Evolutionary conservation across 2,113 vertebrate genomes (phyloP).

Genomic region (Dunckerocampus dactyliophorus): DNA sequence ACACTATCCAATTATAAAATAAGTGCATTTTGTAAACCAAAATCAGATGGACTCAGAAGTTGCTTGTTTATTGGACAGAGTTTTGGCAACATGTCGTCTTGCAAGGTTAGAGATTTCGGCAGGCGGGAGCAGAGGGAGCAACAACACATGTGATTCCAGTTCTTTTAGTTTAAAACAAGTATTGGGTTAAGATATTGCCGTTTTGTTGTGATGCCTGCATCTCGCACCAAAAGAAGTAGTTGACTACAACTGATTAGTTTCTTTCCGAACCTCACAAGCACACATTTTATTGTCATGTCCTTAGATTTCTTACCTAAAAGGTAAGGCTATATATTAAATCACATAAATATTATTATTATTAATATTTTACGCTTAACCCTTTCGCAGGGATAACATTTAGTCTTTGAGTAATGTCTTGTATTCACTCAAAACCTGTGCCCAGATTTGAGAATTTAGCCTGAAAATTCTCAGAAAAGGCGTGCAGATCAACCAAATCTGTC

Average conservation of each 20-base stretch:
- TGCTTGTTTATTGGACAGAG: conserved; percentile 40
- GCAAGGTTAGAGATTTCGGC: conserved; percentile 30
- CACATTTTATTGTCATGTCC: no score
- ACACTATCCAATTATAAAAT: conserved; percentile 36
- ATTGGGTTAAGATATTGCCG: conserved; percentile 3
- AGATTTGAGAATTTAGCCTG: no score
- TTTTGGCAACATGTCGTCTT: conserved; percentile 34
- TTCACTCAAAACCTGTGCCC: no score
- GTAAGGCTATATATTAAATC: no score
- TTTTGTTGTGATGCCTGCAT: conserved; percentile 21
- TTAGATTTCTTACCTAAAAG: background rate
- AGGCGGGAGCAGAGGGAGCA: background rate
- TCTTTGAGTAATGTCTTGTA: no score
- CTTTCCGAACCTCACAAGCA: no score
- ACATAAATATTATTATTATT: no score
- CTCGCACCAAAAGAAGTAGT: conserved; percentile 18
- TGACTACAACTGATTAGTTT: conserved; percentile 13
- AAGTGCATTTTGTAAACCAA: conserved; percentile 39
- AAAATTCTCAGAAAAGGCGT: background rate
- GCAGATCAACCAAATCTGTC: background rate
- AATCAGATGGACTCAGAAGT: conserved; percentile 46
- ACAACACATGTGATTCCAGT: conserved; percentile 8
- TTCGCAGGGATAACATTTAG: no score
- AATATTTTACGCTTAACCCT: no score
- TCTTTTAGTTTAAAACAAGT: conserved; percentile 13